Base-by-base conservation (phyloP, 1,140 invertebrate genomes). In the Dryas iulia region DNA sequence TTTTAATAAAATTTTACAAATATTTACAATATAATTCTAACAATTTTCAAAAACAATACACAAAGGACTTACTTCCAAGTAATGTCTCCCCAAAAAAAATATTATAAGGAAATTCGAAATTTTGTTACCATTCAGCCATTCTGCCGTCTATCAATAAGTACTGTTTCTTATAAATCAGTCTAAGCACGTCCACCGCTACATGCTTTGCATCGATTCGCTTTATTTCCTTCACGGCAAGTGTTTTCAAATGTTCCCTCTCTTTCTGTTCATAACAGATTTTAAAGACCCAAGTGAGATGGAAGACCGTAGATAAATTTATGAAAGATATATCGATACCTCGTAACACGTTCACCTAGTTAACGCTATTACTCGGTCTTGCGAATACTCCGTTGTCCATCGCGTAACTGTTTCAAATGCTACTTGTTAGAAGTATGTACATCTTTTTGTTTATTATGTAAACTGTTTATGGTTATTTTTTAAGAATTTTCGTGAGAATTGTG, bases 341-440 rank as follows among this genome's bases (percentile, higher is more conserved):
- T 73, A 71, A 73, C 71, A 70, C 71, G 65, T 73, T 73, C 74
- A 73, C 69, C 71, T 68, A 76, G 74, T 71, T 73, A 73, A 63
- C 59, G 52, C 47, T 69, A 69, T 64, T 69, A 69, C 67, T 59
- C 47, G 52, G 35, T 69, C 14, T 69, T 64, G 67, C 67, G 62
- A 64, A 64, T 64, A 33, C 47, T 25, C 70, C 73, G 70, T 76
- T 72, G 67, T 67, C 71, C 67, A 71, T 25, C 53, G 52, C 39
- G 53, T 72, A 72, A 76, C 74, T 72, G 74, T 73, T 63, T 71
- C 35, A 12, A 47, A 59, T 14, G 28, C 26, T 18, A 25, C 53
- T 14, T n/a, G 31, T 56, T 56, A 30, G 24, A 5, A 4, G 11
- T 52, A 18, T 5, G 18, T 52, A 2, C 23, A 3, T 1, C 18